Conservation (phyloP, 2,797 vertebrate genomes). For the Falco peregrinus region DNA sequence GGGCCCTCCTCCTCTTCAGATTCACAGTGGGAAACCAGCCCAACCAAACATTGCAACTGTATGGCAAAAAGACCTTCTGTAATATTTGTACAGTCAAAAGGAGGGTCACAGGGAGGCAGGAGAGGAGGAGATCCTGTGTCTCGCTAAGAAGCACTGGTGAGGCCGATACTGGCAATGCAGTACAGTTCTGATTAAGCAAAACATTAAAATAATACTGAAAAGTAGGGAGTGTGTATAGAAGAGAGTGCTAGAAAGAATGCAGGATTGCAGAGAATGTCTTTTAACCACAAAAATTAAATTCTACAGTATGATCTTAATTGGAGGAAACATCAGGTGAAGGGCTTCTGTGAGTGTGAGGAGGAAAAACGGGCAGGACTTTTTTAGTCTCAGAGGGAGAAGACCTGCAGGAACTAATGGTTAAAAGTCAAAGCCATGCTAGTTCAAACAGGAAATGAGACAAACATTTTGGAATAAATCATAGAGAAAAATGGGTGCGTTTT, state of each 20-base stretch:
- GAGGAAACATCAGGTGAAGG: not conserved
- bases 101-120: not conserved
- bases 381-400: not conserved
- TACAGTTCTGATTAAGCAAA: not conserved
- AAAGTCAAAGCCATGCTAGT: conserved; percentile 4
- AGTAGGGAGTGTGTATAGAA: not conserved
- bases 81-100: not conserved
- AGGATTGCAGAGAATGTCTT: not conserved
- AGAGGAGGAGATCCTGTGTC: conserved; percentile 19
- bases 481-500: conserved; percentile 31
- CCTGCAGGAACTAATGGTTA: not conserved
- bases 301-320: not conserved
- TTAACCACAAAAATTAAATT: not conserved
- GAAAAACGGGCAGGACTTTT: not conserved
- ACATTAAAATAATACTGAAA: not conserved
- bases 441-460: conserved; percentile 47
- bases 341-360: not conserved
- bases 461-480: conserved; percentile 42
- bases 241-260: not conserved
- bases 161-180: not conserved
- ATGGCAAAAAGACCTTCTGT: not conserved
- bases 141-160: not conserved
- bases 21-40: not conserved
- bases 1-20: not conserved
- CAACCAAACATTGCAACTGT: not conserved